Base-by-base conservation (phyloP, 2,888 invertebrate species). In the Antitype chi region DNA sequence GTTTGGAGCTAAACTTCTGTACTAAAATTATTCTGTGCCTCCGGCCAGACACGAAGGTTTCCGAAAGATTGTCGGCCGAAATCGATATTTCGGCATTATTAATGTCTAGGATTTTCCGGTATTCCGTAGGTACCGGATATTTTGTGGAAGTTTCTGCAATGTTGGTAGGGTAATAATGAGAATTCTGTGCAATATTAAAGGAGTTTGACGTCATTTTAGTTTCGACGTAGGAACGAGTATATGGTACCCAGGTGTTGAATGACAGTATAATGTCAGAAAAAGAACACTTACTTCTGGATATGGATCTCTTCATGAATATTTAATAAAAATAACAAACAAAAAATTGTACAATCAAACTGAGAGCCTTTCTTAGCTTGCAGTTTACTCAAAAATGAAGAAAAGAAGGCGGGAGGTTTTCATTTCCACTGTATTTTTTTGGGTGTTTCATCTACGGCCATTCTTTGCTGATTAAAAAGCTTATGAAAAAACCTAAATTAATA, bases 1-100 rank as follows among this genome's bases (percentile, higher is more conserved):
- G 1, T 52, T 7, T 0, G 0, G 7, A 47, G 5, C 1, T 13
- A 8, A 32, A 2, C 59, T 47, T 79, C 76, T 76, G 43, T 43
- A 25, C 1, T 60, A 17, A 20, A 32, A 28, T 0, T 32, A 13
- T 6, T 25, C 23, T 47, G 23, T 47, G 69, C 67, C 78, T 74
- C 47, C 57, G 53, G 52, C 43, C 62, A 76, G 28, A 72, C 9
- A 28, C 57, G 74, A 81, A 81, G 71, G 69, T 75, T 74, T 67
- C 67, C 63, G 32, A 76, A 76, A 77, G 69, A 80, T 84, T 78
- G 64, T 73, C 73, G 77, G 83, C 75, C 70, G 53, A 77, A 88
- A 83, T 85, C 86, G 70, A 88, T 88, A 84, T 79, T 78, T 75
- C 28, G 67, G 74, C 70, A 84, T 79, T 85, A 85, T 85, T 82